Evolutionary conservation across 2,797 vertebrate genomes (phyloP), one percentile per base, ranked within the genome.

Genomic region (Semaprochilodus insignis): DNA sequence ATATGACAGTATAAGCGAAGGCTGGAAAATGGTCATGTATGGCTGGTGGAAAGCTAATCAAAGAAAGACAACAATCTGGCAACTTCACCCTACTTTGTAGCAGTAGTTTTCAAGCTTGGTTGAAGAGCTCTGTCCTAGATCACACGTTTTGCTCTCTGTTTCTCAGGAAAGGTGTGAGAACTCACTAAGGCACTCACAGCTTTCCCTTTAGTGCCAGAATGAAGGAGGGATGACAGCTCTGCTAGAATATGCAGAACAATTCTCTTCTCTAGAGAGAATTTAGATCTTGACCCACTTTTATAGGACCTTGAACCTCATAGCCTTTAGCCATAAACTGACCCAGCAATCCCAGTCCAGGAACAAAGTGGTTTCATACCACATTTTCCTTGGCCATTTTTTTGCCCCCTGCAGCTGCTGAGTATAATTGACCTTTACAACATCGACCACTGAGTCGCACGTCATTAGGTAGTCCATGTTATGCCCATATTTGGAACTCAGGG

Each of bases 161-260:
- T 77, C 66, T 57, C 6, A 31, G 11, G 44, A 80, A 70, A 77
- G 55, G 80, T 74, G 70, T 25, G 21, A 54, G 40, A 31, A 15
- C 48, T 14, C 55, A 40, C 31, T 34, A 73, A 36, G 55, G 65
- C 52, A 23, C n/a, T 23, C 13, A 31, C 25, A 67, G 23, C 25
- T n/a, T 52, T 72, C 15, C 3, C 48, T 59, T 6, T 23, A 25
- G 14, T 74, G 72, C 15, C 67, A 31, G 59, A 57, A 15, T 73
- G 55, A 81, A 81, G 6, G 34, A 51, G 78, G 19, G 75, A 81
- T 67, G 70, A 54, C 70, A 73, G 70, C 51, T 73, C 52, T 54
- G 51, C 48, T 25, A 17, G 70, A 54, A 54, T 73, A 23, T 54
- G 40, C 54, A 60, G 76, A 84, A 63, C 67, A 51, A 44, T 71